These are phyloP conservation scores for Hexactinellida sp. DNA, from an alignment of 37 sponge, comb jelly and placozoan species.

Conservation along the genomic window DNA sequence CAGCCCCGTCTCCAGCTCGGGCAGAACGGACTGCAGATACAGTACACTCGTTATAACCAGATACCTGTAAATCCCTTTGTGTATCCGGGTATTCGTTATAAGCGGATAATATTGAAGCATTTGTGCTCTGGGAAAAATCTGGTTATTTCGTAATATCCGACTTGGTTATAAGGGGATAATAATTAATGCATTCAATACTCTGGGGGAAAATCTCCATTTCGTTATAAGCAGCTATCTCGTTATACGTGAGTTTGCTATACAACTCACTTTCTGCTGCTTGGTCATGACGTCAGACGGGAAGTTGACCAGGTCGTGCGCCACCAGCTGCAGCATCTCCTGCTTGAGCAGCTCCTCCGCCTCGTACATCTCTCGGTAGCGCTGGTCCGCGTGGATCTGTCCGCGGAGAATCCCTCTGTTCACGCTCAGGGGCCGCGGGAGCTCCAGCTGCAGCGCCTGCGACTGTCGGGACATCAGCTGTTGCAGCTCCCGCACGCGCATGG, in stretches of 20 bases:
- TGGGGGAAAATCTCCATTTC: too few species aligned
- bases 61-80: too few species aligned
- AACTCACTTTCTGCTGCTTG: not conserved
- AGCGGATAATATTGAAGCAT: too few species aligned
- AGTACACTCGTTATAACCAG: too few species aligned
- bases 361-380: slow-evolving; percentile 46
- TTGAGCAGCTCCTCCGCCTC: slow-evolving; percentile 91
- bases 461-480: slow-evolving; percentile 1
- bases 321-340: slow-evolving; percentile 66
- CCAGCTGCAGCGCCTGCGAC: slow-evolving; percentile 67
- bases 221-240: not conserved
- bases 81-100: too few species aligned
- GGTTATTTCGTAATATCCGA: too few species aligned
- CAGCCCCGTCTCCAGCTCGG: slow-evolving; percentile 31
- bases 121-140: too few species aligned
- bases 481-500: not conserved
- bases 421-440: slow-evolving; percentile 68
- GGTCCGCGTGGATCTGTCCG: slow-evolving; percentile 55
- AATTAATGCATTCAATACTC: too few species aligned
- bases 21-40: slow-evolving; percentile 21
- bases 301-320: slow-evolving; percentile 66
- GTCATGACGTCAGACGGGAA: slow-evolving; percentile 35
- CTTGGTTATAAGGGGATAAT: too few species aligned
- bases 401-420: slow-evolving; percentile 62
- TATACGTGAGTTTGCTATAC: too few species aligned